Conservation (phyloP, 2,113 vertebrate species). For the Eudyptes chrysolophus region DNA sequence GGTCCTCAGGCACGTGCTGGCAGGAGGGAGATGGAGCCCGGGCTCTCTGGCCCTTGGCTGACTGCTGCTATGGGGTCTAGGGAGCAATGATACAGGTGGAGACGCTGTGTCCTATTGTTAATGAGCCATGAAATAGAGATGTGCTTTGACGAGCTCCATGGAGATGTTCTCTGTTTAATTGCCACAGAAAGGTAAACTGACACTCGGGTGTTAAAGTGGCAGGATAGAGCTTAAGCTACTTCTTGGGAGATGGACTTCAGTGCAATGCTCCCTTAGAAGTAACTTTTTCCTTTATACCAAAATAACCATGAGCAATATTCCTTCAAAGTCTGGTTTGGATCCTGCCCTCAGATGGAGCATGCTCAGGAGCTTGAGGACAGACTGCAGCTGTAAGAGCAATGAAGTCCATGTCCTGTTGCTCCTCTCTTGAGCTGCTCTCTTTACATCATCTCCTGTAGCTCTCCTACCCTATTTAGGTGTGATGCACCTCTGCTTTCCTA, state of each 20-base stretch:
- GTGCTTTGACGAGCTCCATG: background rate
- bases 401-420: fast-evolving
- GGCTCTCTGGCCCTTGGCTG: background rate
- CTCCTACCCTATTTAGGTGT: too few species aligned
- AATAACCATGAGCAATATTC: background rate
- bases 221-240: background rate
- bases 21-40: background rate
- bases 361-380: background rate
- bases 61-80: background rate
- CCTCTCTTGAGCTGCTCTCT: background rate
- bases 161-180: background rate
- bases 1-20: background rate
- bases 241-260: background rate
- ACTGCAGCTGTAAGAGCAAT: background rate
- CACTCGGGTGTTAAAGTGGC: background rate
- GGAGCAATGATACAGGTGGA: background rate
- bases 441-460: too few species aligned
- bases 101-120: background rate
- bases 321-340: background rate
- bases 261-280: background rate
- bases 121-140: background rate
- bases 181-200: background rate
- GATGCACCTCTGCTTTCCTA: background rate
- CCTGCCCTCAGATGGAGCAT: background rate
- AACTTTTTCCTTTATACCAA: background rate